Evolutionary conservation across 2,797 vertebrate species (phyloP).

Genomic region (Crypturellus tataupa): DNA sequence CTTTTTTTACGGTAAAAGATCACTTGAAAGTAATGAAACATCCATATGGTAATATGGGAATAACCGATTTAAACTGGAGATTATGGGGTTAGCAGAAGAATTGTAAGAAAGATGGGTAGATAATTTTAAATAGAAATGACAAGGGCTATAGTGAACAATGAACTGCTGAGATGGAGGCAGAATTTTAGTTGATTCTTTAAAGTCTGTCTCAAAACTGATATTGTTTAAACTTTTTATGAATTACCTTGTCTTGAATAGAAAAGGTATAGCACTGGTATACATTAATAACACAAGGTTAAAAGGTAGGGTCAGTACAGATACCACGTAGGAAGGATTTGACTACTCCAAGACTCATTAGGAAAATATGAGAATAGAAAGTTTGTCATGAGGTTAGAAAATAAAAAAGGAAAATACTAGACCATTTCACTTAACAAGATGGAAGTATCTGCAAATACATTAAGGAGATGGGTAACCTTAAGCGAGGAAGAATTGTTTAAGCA

Average conservation of each 20-base stretch:
- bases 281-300: neutral
- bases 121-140: neutral
- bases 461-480: neutral
- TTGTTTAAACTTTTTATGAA: neutral
- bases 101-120: neutral
- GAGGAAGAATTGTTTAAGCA: neutral
- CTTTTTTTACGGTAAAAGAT: neutral
- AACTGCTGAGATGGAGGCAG: neutral
- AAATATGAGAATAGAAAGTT: neutral
- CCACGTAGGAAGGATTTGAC: neutral
- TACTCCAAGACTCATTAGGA: neutral
- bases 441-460: neutral
- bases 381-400: neutral
- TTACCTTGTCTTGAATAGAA: neutral
- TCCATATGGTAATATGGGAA: neutral
- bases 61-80: neutral
- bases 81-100: neutral
- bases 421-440: neutral
- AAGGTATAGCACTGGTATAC: neutral
- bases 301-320: neutral
- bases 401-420: neutral
- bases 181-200: neutral
- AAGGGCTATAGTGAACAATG: neutral
- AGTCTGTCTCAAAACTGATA: neutral
- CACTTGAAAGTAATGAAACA: neutral